These are phyloP conservation scores for Chaetops frenatus DNA, from an alignment of 2,113 vertebrate genomes.

Conservation along the genomic window DNA sequence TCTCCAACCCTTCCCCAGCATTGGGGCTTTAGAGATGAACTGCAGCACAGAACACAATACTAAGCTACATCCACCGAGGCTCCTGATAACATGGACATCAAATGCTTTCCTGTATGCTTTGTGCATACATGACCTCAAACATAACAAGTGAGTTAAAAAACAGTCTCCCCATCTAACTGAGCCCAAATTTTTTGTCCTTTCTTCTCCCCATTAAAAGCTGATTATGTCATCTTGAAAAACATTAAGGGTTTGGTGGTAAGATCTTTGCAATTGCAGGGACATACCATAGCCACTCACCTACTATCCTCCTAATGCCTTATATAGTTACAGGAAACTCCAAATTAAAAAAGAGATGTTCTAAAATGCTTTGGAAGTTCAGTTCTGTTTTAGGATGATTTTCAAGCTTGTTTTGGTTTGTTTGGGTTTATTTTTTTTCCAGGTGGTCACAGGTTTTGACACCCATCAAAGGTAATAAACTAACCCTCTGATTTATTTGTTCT, in stretches of 20 bases:
- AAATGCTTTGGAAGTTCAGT: neutral
- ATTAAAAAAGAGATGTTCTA: neutral
- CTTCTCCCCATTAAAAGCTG: neutral
- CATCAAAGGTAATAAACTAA: neutral
- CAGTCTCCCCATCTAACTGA: neutral
- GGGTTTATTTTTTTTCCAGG: neutral
- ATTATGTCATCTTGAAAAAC: neutral
- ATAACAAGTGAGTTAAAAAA: neutral
- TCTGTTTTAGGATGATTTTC: neutral
- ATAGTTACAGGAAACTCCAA: neutral
- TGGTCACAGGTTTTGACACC: neutral
- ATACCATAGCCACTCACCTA: neutral
- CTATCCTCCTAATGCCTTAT: neutral
- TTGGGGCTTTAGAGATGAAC: neutral
- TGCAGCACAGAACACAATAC: neutral
- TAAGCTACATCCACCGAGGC: neutral
- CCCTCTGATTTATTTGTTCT: neutral
- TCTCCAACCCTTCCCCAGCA: neutral
- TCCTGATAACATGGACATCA: neutral
- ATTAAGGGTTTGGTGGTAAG: neutral
- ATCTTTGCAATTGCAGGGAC: neutral
- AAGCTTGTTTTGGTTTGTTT: neutral
- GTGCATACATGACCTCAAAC: fast-evolving
- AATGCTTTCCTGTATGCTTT: neutral
- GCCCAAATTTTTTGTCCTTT: neutral